These are phyloP conservation scores for Lucinisca nassula DNA, from an alignment of 2,888 invertebrate species.

Conservation along the genomic window DNA sequence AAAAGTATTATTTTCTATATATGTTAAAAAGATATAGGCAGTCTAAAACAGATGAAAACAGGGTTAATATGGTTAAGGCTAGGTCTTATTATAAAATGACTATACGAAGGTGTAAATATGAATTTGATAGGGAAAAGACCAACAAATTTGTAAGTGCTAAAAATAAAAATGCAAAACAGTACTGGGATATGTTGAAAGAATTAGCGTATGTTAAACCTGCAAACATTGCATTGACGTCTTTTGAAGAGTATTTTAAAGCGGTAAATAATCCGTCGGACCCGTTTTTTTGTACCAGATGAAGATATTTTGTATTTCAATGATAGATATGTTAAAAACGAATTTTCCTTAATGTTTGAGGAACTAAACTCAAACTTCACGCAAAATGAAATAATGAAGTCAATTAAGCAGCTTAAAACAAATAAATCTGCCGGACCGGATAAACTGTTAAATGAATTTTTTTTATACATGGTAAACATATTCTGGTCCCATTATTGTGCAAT, in stretches of 20 bases:
- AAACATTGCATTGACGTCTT: background rate
- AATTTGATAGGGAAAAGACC: background rate
- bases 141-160: background rate
- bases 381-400: conserved; percentile 2
- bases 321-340: background rate
- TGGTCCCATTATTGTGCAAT: background rate
- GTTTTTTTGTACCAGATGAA: background rate
- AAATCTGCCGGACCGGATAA: conserved; percentile 10
- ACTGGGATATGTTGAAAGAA: background rate
- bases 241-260: background rate
- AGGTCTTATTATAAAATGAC: conserved; percentile 18
- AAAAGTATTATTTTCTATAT: background rate
- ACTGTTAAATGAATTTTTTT: conserved; percentile 25
- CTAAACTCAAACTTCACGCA: background rate
- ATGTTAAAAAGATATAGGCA: background rate
- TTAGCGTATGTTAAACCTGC: background rate
- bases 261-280: background rate
- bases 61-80: background rate
- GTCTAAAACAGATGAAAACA: background rate
- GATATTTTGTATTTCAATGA: background rate
- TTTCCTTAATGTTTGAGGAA: conserved; percentile 7
- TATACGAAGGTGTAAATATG: background rate
- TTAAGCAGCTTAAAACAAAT: background rate
- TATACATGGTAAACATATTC: conserved; percentile 2
- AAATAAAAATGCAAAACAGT: conserved; percentile 28